Evolutionary conservation across 2,797 vertebrate species (phyloP).

Genomic region (Danio choprae): DNA sequence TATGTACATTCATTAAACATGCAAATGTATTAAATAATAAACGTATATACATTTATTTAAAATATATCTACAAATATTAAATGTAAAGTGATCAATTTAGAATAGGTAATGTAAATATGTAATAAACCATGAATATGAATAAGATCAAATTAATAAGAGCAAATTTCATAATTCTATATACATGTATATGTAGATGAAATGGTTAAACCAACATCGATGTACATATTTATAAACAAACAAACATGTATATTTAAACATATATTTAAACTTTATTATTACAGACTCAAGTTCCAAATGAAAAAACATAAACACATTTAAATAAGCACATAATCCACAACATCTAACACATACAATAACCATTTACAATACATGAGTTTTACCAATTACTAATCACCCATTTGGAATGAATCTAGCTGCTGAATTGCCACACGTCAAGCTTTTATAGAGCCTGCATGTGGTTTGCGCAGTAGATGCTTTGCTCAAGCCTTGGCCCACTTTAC

Average conservation of each 20-base stretch:
- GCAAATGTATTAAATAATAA: background rate
- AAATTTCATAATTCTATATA: no score
- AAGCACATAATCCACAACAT: no score
- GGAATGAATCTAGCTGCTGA: background rate
- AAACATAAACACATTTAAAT: no score
- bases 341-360: no score
- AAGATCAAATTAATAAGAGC: no score
- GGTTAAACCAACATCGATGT: no score
- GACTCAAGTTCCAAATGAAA: no score
- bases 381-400: background rate
- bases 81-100: background rate
- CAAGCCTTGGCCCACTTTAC: conserved; percentile 9
- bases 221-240: no score
- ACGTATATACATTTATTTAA: background rate
- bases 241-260: no score
- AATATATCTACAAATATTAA: background rate
- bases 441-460: background rate
- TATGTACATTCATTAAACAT: background rate
- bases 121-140: no score
- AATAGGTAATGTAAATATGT: background rate
- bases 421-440: background rate
- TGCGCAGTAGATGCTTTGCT: background rate
- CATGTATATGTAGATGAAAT: no score
- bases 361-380: background rate
- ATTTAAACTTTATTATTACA: no score